phyloP scores from a whole-genome alignment of 2,888 invertebrate genomes.

The Allolobophora icterica region DNA sequence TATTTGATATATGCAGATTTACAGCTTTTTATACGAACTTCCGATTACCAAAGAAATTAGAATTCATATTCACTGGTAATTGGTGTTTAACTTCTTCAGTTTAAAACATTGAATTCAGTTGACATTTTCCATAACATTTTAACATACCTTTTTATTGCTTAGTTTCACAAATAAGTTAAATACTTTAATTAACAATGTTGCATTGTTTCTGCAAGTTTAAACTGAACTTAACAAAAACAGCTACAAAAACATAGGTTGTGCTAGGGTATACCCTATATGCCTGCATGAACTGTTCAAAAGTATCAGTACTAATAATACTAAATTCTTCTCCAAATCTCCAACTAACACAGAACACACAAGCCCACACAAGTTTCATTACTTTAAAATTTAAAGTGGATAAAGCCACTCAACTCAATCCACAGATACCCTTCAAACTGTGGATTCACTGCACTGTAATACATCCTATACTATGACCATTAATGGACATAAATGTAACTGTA shows the following conservation, averaged over 20 bases:
- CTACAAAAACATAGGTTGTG: neutral
- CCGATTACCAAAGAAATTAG: neutral
- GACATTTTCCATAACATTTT: neutral
- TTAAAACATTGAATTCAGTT: neutral
- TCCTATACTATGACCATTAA: neutral
- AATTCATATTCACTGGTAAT: neutral
- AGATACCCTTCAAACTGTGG: neutral
- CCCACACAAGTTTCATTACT: neutral
- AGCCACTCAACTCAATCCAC: neutral
- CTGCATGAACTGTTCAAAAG: neutral
- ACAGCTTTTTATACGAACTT: neutral
- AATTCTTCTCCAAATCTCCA: neutral
- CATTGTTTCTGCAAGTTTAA: neutral
- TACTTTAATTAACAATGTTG: neutral
- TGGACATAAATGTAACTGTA: neutral
- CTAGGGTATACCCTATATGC: neutral
- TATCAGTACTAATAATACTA: constrained; percentile 8
- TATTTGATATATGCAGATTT: neutral
- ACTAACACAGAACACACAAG: neutral
- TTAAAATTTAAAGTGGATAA: neutral
- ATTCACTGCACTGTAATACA: neutral
- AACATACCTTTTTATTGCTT: neutral
- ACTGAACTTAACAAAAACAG: neutral
- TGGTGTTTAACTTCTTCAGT: neutral
- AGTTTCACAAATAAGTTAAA: neutral